phyloP scores from a whole-genome alignment of 1,140 invertebrate species.

The Anthonomus grandis region DNA sequence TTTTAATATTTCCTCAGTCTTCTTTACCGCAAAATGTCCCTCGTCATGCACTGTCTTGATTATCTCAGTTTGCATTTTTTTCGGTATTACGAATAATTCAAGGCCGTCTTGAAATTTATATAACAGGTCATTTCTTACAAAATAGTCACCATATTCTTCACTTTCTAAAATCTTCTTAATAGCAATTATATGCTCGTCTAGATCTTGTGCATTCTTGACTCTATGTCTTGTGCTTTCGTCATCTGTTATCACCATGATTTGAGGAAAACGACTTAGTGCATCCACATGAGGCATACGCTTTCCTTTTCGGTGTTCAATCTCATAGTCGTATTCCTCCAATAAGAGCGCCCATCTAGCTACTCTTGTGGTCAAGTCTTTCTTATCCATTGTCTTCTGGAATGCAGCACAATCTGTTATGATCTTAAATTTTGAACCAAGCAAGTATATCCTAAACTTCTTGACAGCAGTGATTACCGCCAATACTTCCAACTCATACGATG shows the following conservation, averaged over 20 bases:
- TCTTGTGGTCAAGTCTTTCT: conserved; percentile 36
- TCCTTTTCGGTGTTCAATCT: conserved; percentile 42
- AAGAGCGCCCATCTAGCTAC: conserved; percentile 44
- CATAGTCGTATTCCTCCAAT: conserved; percentile 43
- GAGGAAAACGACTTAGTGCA: conserved; percentile 46
- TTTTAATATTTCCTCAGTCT: conserved; percentile 45
- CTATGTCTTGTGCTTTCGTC: conserved; percentile 10
- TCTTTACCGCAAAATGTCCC: conserved; percentile 35
- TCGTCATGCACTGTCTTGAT: conserved; percentile 29
- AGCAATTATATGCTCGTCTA: conserved; percentile 24
- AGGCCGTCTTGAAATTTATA: conserved; percentile 23
- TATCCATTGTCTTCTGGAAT: conserved; percentile 37
- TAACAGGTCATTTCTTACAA: conserved; percentile 27
- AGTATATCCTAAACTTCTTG: conserved; percentile 52
- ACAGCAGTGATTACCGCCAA: conserved; percentile 53
- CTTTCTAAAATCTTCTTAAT: conserved; percentile 29
- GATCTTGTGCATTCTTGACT: conserved; percentile 26
- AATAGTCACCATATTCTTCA: conserved; percentile 30
- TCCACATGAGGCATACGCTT: conserved; percentile 49
- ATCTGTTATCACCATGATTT: conserved; percentile 27
- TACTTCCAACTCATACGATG: no score
- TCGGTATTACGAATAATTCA: conserved; percentile 24
- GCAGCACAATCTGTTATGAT: conserved; percentile 48
- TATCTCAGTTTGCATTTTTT: conserved; percentile 26
- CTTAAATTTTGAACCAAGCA: conserved; percentile 51